These are phyloP conservation scores for Eustalomyia histrio DNA, from an alignment of 2,888 invertebrate genomes.

Conservation along the genomic window DNA sequence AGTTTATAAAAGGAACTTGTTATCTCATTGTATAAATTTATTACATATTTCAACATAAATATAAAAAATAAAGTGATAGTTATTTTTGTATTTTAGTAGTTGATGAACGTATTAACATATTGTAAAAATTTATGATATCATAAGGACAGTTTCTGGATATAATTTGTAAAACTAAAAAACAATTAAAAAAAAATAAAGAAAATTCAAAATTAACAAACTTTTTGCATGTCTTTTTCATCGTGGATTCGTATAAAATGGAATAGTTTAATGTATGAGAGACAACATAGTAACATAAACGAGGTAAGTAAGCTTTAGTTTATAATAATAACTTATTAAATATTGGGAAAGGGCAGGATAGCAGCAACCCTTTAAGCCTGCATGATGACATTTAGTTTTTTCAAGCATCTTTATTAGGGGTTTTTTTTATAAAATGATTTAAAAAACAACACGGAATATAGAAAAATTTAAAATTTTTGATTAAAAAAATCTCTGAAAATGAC, in stretches of 20 bases:
- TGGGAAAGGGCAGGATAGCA: not conserved
- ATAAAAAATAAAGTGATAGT: not conserved
- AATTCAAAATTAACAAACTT: conserved; percentile 54
- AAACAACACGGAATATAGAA: too few species aligned
- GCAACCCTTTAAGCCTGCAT: too few species aligned
- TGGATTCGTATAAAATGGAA: conserved; percentile 73
- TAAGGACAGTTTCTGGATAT: not conserved
- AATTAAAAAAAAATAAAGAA: conserved; percentile 23
- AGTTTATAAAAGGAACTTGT: conserved; percentile 46
- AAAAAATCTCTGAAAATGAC: too few species aligned
- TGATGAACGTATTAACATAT: not conserved
- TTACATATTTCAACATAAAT: not conserved
- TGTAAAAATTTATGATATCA: not conserved
- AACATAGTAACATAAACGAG: conserved; percentile 74
- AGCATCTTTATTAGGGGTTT: too few species aligned
- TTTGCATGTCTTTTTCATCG: conserved; percentile 74
- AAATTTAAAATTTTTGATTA: too few species aligned
- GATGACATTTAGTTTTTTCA: too few species aligned
- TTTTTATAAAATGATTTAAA: too few species aligned
- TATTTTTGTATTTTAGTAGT: not conserved
- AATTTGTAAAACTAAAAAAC: conserved; percentile 17
- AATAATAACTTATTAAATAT: not conserved
- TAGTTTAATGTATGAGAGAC: conserved; percentile 75
- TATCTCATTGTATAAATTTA: conserved; percentile 39
- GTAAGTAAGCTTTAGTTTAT: conserved; percentile 68